A percentile compares a stretch with the other conserved stretches of the same genome.
phyloP scores from a whole-genome alignment of 1,140 invertebrate species.

The Subanguina moxae region DNA sequence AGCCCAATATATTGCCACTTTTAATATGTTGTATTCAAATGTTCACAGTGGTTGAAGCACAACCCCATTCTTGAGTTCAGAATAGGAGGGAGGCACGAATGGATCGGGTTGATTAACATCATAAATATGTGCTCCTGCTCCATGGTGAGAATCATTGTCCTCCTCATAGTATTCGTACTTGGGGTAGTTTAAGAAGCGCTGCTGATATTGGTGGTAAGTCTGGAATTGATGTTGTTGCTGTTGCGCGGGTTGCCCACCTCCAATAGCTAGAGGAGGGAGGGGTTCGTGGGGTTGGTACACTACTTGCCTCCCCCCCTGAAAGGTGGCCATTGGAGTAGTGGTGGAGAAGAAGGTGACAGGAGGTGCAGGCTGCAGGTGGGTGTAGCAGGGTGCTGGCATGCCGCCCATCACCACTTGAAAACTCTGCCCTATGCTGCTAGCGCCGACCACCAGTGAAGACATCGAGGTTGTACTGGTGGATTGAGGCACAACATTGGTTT shows the following conservation, averaged over 20 bases:
- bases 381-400: no score
- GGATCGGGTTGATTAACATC: constrained; percentile 25
- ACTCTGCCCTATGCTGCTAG: no score
- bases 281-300: no score
- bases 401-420: no score
- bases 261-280: no score
- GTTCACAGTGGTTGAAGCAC: constrained; percentile 52
- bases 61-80: constrained; percentile 54
- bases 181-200: neutral
- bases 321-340: no score
- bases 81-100: constrained; percentile 52
- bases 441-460: no score
- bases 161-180: constrained; percentile 17
- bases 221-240: neutral
- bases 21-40: neutral
- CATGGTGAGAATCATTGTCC: neutral
- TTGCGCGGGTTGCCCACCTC: neutral
- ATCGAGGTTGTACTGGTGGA: no score
- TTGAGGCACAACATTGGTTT: no score
- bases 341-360: no score
- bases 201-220: constrained; percentile 1
- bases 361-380: no score
- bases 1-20: neutral
- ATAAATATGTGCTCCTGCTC: neutral
- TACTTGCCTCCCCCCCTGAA: no score